Evolutionary conservation across 2,113 vertebrate species (phyloP).

Genomic region (Pyrgilauda ruficollis): DNA sequence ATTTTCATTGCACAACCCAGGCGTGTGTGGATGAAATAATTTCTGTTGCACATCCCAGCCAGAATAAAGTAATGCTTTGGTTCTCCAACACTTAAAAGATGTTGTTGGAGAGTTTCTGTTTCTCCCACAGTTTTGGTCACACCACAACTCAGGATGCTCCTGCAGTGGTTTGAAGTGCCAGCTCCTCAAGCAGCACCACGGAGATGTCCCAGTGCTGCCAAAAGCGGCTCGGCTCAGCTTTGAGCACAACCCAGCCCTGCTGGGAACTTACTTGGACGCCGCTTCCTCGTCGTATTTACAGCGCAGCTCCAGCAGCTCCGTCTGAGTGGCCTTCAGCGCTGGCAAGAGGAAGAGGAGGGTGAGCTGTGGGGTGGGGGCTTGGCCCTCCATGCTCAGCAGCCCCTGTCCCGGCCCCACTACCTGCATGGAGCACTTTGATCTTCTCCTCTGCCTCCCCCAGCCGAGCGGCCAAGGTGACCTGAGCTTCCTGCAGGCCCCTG

Average conservation of each 20-base stretch:
- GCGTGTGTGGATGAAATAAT: neutral
- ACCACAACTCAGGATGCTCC: neutral
- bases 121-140: rapidly evolving
- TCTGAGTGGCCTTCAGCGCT: conserved; percentile 91
- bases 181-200: neutral
- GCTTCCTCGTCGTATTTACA: conserved; percentile 94
- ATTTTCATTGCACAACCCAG: neutral
- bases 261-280: conserved; percentile 84
- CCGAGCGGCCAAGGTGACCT: conserved; percentile 82
- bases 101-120: neutral
- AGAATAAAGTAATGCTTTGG: neutral
- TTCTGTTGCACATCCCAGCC: neutral
- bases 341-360: conserved; percentile 21
- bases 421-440: conserved; percentile 92
- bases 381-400: rapidly evolving
- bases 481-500: conserved; percentile 86
- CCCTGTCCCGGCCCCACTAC: conserved; percentile 50
- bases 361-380: neutral
- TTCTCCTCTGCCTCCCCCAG: conserved; percentile 93
- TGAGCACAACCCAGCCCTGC: neutral
- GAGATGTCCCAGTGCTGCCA: neutral
- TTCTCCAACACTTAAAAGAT: neutral
- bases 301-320: conserved; percentile 89
- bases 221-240: neutral
- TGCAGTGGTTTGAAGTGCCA: neutral